Evolutionary conservation across 2,797 vertebrate species (phyloP).

Genomic region (Spheniscus humboldti): DNA sequence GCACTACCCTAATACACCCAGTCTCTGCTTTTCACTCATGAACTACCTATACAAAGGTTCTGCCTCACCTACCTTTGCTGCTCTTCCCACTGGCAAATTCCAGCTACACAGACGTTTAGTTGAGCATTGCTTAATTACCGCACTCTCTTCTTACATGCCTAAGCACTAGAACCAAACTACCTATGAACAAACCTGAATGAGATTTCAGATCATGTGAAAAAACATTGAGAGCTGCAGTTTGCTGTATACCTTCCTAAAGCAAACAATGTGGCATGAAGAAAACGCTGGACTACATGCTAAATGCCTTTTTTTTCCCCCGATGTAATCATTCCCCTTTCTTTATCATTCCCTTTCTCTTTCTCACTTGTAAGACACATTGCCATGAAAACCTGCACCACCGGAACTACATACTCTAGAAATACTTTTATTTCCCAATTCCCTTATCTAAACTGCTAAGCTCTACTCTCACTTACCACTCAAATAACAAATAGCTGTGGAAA

Average conservation of each 20-base stretch:
- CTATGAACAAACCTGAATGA: neutral
- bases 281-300: neutral
- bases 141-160: neutral
- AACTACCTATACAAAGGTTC: neutral
- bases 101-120: neutral
- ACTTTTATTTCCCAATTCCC: neutral
- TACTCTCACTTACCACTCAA: neutral
- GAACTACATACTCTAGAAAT: neutral
- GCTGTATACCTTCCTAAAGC: neutral
- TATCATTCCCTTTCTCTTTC: neutral
- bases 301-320: fast-evolving
- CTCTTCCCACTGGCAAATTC: neutral
- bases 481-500: neutral
- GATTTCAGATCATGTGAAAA: neutral
- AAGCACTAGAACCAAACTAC: neutral
- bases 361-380: neutral
- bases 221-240: neutral
- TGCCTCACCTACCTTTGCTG: neutral
- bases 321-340: neutral
- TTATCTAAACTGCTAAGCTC: neutral
- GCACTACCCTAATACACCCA: neutral
- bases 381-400: neutral
- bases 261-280: neutral
- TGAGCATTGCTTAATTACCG: neutral
- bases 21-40: neutral